Base-by-base conservation (phyloP, 2,888 invertebrate species). In the Lycia hirtaria region DNA sequence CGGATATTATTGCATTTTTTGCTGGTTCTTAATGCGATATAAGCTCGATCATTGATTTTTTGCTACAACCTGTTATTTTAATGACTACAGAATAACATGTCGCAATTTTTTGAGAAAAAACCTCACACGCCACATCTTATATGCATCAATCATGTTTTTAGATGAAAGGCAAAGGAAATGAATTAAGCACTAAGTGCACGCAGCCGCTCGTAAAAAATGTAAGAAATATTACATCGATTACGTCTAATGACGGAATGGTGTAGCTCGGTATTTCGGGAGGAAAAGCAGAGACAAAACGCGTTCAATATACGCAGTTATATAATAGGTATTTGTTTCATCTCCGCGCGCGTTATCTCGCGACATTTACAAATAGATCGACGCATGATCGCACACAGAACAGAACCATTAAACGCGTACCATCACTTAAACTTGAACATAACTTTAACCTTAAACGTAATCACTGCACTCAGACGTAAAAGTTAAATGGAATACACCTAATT, bases 151-250 rank as follows among this genome's bases (percentile, higher is more conserved):
- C 88, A 89, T 81, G 57, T 76, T 85, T 83, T 87, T 77, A 71
- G 69, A 78, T 77, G 75, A 76, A 78, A 78, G 76, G 73, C 71
- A 78, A 79, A 81, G 88, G 81, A 85, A 87, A 85, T 82, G 82
- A 86, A 75, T 76, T 73, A 83, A 75, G 75, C 70, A 76, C 73
- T 78, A 80, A 85, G 80, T 80, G 80, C 78, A 78, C 69, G 74
- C 77, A 71, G 72, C 75, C 75, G 80, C 73, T 77, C 77, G 80
- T 81, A 87, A 88, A 87, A 87, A 87, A 83, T 81, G 83, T 83
- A 84, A 85, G 87, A 88, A 87, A 87, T 84, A 88, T 87, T 81
- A 76, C 85, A 73, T 74, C 83, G 78, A 84, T 87, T 85, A 86
- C 76, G 69, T 71, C 72, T 87, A 87, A 88, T 83, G 83, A 80